phyloP scores from a whole-genome alignment of 1,140 invertebrate species.

The Caerostris extrusa region DNA sequence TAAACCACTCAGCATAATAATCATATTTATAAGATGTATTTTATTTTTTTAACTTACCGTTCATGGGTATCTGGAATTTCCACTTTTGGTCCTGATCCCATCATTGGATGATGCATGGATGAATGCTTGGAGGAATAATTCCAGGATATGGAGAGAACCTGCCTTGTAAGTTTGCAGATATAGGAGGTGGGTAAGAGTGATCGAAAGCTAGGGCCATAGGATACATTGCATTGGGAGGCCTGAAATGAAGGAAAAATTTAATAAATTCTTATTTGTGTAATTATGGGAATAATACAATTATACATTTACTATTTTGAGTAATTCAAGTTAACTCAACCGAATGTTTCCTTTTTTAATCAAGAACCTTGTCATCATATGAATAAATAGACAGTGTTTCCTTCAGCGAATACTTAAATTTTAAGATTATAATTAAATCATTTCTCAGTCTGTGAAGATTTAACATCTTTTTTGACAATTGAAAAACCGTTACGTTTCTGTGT shows the following conservation, averaged over 20 bases:
- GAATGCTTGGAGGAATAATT: conserved; percentile 49
- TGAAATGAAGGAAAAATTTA: conserved; percentile 26
- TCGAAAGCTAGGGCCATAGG: conserved; percentile 48
- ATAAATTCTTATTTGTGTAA: neutral
- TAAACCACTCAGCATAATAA: neutral
- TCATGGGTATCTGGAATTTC: conserved; percentile 45
- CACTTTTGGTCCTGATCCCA: conserved; percentile 43
- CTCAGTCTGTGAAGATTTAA: no score
- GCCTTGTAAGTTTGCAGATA: neutral
- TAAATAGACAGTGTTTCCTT: no score
- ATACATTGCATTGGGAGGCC: conserved; percentile 56
- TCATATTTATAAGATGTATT: neutral
- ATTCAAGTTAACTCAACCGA: no score
- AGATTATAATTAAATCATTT: no score
- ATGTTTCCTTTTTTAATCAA: no score
- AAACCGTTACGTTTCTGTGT: no score
- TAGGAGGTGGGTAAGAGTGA: neutral
- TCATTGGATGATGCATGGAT: conserved; percentile 35
- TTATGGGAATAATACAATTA: no score
- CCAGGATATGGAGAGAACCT: conserved; percentile 49
- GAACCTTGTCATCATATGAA: no score
- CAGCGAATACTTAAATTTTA: no score
- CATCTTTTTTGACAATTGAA: no score
- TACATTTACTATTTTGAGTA: no score
- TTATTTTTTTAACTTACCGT: conserved; percentile 8